Base-by-base conservation (phyloP, 2,113 vertebrate genomes). In the Phalacrocorax brasilianus region DNA sequence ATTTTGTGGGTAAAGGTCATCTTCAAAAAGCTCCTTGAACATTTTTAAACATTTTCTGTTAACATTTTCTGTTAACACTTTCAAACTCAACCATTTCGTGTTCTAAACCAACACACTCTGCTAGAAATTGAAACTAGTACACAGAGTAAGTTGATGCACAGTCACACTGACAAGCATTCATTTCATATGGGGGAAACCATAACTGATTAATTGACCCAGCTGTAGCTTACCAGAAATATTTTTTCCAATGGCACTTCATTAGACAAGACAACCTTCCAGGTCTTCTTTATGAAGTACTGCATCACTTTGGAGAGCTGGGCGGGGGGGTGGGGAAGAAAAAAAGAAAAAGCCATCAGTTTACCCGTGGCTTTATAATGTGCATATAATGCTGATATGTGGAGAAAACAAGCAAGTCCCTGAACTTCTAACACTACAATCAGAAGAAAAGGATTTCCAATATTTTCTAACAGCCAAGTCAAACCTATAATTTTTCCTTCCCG, bases 321-420 rank as follows among this genome's bases (percentile, higher is more conserved):
- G 6, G 9, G 2, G 15, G 7, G 9, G 12, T 44, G 6, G 9
- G 15, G 18, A 14, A 13, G 2, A 19, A 13, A 17, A 24, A 13
- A 26, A 35, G 58, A 27, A 59, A 55, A 63, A 52, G 2, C 9
- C 23, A 8, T 49, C 14, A 13, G 3, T 85, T 67, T 88, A 49
- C 5, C 19, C 15, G 15, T 67, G 4, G 5, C 52, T 80, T 86
- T 62, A 8, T n/a, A 73, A 67, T 12, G 3, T 70, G 22, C 1
- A 1, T 45, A 21, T 35, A 58, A 38, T 67, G 38, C 23, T 73
- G 28, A 45, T 17, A 2, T 55, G 4, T 9, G 18, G 6, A 21
- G 11, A 38, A 71, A 91, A 58, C 2, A 67, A 75, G 11, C 30
- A 38, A 8, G 20, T 3, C 7, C 9, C 23, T 52, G 30, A 75